Conservation (phyloP, 2,113 vertebrate species). For the Elachura formosa region DNA sequence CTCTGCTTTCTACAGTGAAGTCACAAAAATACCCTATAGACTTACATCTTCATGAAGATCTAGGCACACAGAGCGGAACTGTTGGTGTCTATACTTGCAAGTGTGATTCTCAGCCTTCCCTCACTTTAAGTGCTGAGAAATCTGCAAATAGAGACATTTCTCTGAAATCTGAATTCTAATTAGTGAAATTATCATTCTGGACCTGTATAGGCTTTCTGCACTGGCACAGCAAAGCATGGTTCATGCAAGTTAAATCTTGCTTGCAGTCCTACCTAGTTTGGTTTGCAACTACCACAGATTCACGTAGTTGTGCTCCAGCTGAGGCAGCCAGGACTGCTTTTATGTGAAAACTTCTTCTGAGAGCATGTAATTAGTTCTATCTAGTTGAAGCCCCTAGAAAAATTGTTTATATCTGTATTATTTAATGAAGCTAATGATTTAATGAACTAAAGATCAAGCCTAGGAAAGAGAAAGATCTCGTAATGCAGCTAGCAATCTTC, state of each 20-base stretch:
- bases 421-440: neutral
- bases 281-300: neutral
- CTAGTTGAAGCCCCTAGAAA: neutral
- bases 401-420: neutral
- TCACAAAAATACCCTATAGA: neutral
- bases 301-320: neutral
- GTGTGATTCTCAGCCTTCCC: neutral
- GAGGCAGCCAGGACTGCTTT: neutral
- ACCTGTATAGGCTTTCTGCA: neutral
- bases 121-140: neutral
- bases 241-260: neutral
- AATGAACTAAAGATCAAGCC: neutral
- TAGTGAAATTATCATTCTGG: neutral
- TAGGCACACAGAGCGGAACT: neutral
- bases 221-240: neutral
- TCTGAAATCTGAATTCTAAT: neutral
- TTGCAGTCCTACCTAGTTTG: neutral
- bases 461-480: neutral
- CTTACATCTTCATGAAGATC: neutral
- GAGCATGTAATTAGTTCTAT: neutral
- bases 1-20: neutral
- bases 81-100: neutral
- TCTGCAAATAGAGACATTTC: neutral
- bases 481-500: neutral
- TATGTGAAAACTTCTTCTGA: neutral